These are phyloP conservation scores for Proisotoma minuta DNA, from an alignment of 2,888 invertebrate genomes.

Conservation along the genomic window DNA sequence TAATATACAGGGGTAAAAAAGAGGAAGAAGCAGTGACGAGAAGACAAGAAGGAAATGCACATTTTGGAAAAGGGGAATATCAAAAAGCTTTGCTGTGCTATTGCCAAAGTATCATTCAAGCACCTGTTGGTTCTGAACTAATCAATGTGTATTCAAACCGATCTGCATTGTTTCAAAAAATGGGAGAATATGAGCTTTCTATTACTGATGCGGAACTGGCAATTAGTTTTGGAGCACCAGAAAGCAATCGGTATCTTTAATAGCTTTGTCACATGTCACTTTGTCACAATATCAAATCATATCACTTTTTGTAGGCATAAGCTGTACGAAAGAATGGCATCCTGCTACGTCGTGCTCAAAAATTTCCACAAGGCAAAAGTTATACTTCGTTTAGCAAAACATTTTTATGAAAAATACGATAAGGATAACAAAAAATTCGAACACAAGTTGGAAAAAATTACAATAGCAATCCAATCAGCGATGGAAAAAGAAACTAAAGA, in stretches of 20 bases:
- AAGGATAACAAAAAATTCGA: constrained; percentile 35
- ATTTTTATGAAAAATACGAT: constrained; percentile 54
- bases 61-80: constrained; percentile 56
- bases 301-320: constrained; percentile 55
- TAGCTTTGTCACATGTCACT: not conserved
- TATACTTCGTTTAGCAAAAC: constrained; percentile 61
- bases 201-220: constrained; percentile 66
- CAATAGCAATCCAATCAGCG: constrained; percentile 22
- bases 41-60: constrained; percentile 61
- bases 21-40: constrained; percentile 59
- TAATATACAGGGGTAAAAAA: constrained; percentile 46
- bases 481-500: not conserved
- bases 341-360: constrained; percentile 54
- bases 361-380: constrained; percentile 63
- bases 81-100: constrained; percentile 61
- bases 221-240: constrained; percentile 63
- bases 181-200: constrained; percentile 59
- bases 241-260: constrained; percentile 34
- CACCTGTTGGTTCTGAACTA: constrained; percentile 64
- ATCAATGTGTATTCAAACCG: constrained; percentile 64
- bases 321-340: constrained; percentile 65
- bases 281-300: not conserved
- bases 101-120: constrained; percentile 69
- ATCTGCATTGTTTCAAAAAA: constrained; percentile 60
- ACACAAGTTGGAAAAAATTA: constrained; percentile 40